phyloP scores from a whole-genome alignment of 2,888 invertebrate species.

The Ecdyonurus torrentis region DNA sequence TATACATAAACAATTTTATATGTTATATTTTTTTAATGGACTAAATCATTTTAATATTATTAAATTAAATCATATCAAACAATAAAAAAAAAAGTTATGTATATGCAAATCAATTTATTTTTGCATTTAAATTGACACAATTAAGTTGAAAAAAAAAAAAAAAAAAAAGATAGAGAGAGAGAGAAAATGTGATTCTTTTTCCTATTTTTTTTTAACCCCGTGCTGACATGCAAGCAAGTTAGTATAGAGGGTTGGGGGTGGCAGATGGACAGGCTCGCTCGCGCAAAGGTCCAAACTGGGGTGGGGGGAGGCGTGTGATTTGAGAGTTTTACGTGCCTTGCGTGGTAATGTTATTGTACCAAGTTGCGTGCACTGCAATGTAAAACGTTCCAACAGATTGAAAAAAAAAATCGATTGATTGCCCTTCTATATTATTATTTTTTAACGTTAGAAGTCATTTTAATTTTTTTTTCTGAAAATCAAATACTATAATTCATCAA shows the following conservation, averaged over 20 bases:
- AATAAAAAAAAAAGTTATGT: background rate
- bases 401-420: background rate
- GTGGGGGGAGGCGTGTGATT: background rate
- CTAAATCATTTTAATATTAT: background rate
- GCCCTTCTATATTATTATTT: too few relatives aligned
- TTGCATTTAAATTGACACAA: background rate
- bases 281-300: too few relatives aligned
- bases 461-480: too few relatives aligned
- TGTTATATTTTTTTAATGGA: too few relatives aligned
- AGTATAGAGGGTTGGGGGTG: background rate
- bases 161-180: background rate
- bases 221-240: too few relatives aligned
- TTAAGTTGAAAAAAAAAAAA: background rate
- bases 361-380: background rate
- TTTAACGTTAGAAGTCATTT: too few relatives aligned
- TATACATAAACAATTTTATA: too few relatives aligned
- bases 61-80: background rate
- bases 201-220: too few relatives aligned
- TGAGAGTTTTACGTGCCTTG: background rate
- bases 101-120: background rate
- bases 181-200: background rate
- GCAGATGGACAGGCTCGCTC: background rate
- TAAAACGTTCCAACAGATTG: background rate
- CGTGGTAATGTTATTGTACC: background rate
- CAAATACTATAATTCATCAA: too few relatives aligned